Evolutionary conservation across 2,888 invertebrate genomes (phyloP).

Genomic region (Ochropleura plecta): DNA sequence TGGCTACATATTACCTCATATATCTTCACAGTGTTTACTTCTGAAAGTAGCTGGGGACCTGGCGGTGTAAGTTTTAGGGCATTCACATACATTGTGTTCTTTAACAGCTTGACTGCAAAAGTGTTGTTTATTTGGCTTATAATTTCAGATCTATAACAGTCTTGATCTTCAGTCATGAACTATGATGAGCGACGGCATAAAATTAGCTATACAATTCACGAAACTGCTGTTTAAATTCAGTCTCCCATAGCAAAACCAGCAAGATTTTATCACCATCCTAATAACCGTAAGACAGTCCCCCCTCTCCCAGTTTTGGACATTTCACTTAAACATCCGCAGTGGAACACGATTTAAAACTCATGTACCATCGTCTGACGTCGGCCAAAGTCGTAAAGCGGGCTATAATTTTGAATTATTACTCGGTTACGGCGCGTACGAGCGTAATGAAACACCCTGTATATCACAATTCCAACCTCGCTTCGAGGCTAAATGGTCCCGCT

Average conservation of each 20-base stretch:
- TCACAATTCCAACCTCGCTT: constrained; percentile 81
- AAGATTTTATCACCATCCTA: constrained; percentile 43
- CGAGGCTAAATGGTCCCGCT: constrained; percentile 82
- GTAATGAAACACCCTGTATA: constrained; percentile 87
- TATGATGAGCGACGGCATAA: neutral
- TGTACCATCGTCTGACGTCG: constrained; percentile 68
- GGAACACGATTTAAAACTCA: constrained; percentile 69
- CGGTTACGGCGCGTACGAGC: constrained; percentile 79
- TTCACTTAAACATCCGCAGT: constrained; percentile 67
- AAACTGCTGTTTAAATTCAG: constrained; percentile 22
- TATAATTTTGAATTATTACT: constrained; percentile 86
- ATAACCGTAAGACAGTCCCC: constrained; percentile 50
- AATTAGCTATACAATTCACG: neutral
- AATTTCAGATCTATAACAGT: neutral
- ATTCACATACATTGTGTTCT: neutral
- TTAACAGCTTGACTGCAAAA: neutral
- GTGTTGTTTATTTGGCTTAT: neutral
- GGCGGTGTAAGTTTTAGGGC: neutral
- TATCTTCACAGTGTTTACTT: constrained; percentile 28
- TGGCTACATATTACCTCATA: constrained; percentile 37
- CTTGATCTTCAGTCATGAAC: neutral
- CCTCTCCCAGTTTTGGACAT: constrained; percentile 52
- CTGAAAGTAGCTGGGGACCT: neutral
- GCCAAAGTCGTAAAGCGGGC: constrained; percentile 79
- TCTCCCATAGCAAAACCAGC: constrained; percentile 15